Conservation (phyloP, 1,140 invertebrate genomes). For the Bombus pyrosoma region DNA sequence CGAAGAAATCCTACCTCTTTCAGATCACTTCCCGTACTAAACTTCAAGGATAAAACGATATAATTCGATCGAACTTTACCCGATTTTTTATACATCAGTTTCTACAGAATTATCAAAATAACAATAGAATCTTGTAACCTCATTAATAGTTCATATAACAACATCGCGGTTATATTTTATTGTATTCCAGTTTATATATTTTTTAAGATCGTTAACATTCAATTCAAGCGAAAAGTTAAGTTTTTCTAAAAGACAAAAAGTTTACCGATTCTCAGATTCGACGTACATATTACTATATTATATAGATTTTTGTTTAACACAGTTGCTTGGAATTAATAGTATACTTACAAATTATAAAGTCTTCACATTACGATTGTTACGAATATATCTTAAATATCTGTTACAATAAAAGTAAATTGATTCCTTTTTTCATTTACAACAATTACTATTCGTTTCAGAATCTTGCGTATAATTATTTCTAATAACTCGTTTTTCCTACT, state of each 20-base stretch:
- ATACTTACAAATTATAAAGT: background rate
- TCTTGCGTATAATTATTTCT: background rate
- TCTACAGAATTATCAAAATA: background rate
- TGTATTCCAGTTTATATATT: background rate
- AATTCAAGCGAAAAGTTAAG: background rate
- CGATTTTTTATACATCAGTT: background rate
- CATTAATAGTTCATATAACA: background rate
- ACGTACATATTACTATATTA: background rate
- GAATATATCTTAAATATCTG: background rate
- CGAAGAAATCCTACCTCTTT: background rate
- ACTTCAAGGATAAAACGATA: background rate
- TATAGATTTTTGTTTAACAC: background rate
- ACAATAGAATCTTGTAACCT: background rate
- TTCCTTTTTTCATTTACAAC: background rate
- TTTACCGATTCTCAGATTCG: background rate
- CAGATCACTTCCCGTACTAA: background rate
- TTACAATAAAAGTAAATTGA: background rate
- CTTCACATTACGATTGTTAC: background rate
- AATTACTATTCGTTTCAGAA: background rate
- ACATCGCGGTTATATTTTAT: background rate
- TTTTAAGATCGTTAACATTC: background rate
- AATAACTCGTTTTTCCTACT: conserved; percentile 18
- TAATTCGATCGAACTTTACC: background rate
- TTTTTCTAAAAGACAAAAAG: background rate
- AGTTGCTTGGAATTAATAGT: background rate